These are phyloP conservation scores for Schizopygopsis malacanthus DNA, from an alignment of 2,797 vertebrate species.

Conservation along the genomic window DNA sequence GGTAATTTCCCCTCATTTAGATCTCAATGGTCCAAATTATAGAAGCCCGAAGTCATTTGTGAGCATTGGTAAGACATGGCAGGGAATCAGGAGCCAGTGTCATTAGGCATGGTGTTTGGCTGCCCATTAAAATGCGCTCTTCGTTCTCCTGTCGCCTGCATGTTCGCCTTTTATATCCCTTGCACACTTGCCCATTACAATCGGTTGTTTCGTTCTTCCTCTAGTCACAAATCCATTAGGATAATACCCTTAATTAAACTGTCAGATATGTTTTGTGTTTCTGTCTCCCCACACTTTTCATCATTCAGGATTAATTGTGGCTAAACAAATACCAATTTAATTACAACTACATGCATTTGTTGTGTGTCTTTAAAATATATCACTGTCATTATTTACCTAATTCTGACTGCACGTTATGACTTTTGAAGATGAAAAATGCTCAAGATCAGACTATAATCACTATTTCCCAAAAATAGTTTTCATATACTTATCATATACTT, in stretches of 20 bases:
- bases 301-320: constrained; percentile 54
- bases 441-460: not conserved
- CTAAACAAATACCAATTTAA: constrained; percentile 58
- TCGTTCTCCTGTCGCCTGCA: constrained; percentile 31
- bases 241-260: constrained; percentile 64
- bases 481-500: not conserved
- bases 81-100: constrained; percentile 6
- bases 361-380: constrained; percentile 33
- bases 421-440: constrained; percentile 12
- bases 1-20: constrained; percentile 40
- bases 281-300: constrained; percentile 46
- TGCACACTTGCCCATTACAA: constrained; percentile 50
- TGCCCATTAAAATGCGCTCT: constrained; percentile 47
- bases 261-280: constrained; percentile 62
- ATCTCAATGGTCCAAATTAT: constrained; percentile 39
- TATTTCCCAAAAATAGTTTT: not conserved
- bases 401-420: constrained; percentile 21
- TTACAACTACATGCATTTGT: constrained; percentile 48
- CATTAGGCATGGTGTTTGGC: constrained; percentile 43
- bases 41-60: constrained; percentile 21
- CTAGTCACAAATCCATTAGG: constrained; percentile 62
- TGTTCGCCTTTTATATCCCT: constrained; percentile 36
- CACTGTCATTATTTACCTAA: constrained; percentile 28
- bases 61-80: constrained; percentile 23
- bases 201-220: constrained; percentile 51